Percentiles rank a stretch among this genome's conserved stretches.
Evolutionary conservation across 2,797 vertebrate species (phyloP).

Genomic region (Telmatherina bonti): DNA sequence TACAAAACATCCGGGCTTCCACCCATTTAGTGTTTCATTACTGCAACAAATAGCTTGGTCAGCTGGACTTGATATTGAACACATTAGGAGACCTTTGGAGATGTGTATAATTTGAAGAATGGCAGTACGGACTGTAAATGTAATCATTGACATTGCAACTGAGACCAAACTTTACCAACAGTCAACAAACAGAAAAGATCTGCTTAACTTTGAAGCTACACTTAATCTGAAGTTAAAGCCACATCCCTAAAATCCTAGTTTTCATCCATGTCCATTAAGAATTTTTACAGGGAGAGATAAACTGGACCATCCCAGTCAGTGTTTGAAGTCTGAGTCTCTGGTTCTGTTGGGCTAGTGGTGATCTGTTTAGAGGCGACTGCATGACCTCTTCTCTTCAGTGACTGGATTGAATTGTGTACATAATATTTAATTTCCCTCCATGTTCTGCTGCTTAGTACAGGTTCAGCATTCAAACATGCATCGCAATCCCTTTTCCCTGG

Average conservation of each 20-base stretch:
- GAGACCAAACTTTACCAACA: conserved; percentile 17
- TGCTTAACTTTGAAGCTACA: conserved; percentile 20
- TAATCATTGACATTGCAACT: conserved; percentile 1
- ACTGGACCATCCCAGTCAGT: conserved; percentile 77
- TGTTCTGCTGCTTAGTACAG: conserved; percentile 71
- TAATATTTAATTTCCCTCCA: conserved; percentile 81
- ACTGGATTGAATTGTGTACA: conserved; percentile 81
- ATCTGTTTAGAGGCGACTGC: conserved; percentile 44
- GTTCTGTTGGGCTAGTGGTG: conserved; percentile 36
- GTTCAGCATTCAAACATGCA: conserved; percentile 77
- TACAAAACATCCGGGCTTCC: conserved; percentile 35
- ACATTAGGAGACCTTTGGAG: conserved; percentile 7
- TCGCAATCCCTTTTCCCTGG: conserved; percentile 81
- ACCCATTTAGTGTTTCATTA: conserved; percentile 42
- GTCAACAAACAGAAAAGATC: conserved; percentile 23
- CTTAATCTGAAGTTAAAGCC: conserved; percentile 26
- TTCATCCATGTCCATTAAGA: conserved; percentile 27
- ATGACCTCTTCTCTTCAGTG: conserved; percentile 69
- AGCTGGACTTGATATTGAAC: conserved; percentile 13
- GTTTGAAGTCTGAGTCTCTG: conserved; percentile 49
- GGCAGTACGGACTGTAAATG: conserved; percentile 32
- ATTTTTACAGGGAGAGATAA: conserved; percentile 76
- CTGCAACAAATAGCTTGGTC: conserved; percentile 53
- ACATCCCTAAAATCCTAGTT: conserved; percentile 21
- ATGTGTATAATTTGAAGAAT: conserved; percentile 29